Evolutionary conservation across 2,113 vertebrate species (phyloP), one percentile per base, ranked within the genome.

Genomic region (Athene noctua): DNA sequence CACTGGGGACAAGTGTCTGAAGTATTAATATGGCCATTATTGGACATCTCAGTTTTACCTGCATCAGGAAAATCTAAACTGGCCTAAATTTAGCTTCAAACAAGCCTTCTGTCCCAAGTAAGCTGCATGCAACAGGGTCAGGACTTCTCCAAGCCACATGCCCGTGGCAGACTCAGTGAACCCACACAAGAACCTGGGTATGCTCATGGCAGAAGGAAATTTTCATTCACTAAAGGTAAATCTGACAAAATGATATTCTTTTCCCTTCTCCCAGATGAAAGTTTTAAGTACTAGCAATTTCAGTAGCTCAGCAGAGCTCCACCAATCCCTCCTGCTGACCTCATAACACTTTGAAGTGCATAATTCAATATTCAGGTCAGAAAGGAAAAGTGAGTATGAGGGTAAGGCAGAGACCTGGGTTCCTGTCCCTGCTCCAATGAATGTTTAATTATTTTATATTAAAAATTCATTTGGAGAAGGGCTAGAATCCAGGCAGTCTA

Each of bases 401-500:
- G 10, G 57, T 30, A 90, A 94, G 34, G 49, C 71, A 94, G 52
- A 80, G 63, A 84, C 40, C 58, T 71, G 42, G 30, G 84, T 77
- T 91, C 67, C 62, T 80, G 49, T 87, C 66, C 54, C 66, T 77
- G 44, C 46, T 82, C 78, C 91, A 91, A 82, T 77, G 13, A 90
- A 96, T 62, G 70, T 90, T 95, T 90, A 82, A 92, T 72, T 93
- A 79, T 90, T 85, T 92, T 58, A 54, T 38, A 95, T 96, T 85
- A 96, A 96, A 96, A 94, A 90, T 77, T 87, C 16, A 96, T 91
- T 77, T 77, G 67, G 38, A 96, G 62, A 93, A 85, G 40, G 46
- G 62, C 78, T 92, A 52, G 49, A 85, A 90, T 93, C 66, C 70
- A 90, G 27, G 49, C 36, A 88, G 42, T 26, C 54, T 90, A 91